A percentile compares a stretch with the other conserved stretches of the same genome.
These are phyloP conservation scores for Cylloceria caligata DNA, from an alignment of 2,888 invertebrate species.

Conservation along the genomic window DNA sequence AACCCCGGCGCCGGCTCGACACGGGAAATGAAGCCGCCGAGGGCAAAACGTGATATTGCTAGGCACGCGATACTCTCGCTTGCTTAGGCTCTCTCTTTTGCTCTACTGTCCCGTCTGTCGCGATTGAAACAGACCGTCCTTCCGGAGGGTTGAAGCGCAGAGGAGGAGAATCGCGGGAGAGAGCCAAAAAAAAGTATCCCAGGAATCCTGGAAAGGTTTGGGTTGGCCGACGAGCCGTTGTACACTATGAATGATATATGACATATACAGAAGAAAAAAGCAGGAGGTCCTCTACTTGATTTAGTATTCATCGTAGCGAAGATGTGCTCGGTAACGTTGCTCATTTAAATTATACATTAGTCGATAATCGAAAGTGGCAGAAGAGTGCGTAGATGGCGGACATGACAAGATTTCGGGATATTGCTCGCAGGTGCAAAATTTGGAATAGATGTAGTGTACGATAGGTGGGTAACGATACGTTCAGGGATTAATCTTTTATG, in stretches of 20 bases:
- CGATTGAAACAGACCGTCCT: constrained; percentile 62
- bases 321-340: background rate
- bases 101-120: constrained; percentile 40
- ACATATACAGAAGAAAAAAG: constrained; percentile 32
- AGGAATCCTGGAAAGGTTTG: constrained; percentile 43
- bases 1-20: constrained; percentile 55
- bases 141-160: constrained; percentile 54
- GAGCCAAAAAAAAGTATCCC: constrained; percentile 31
- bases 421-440: constrained; percentile 48
- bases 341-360: constrained; percentile 63
- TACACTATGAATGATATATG: constrained; percentile 1
- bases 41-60: constrained; percentile 68
- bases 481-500: background rate
- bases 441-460: constrained; percentile 40
- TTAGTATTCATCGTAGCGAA: constrained; percentile 61
- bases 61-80: constrained; percentile 54
- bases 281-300: background rate
- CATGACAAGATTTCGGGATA: constrained; percentile 49
- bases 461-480: background rate
- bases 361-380: constrained; percentile 59
- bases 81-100: constrained; percentile 46
- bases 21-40: constrained; percentile 68
- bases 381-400: constrained; percentile 41
- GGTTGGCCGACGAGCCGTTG: background rate
- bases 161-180: constrained; percentile 17